A percentile compares a stretch with the other conserved stretches of the same genome.
Conservation (phyloP, 2,888 invertebrate species). For the Acanthoscelides obtectus region DNA sequence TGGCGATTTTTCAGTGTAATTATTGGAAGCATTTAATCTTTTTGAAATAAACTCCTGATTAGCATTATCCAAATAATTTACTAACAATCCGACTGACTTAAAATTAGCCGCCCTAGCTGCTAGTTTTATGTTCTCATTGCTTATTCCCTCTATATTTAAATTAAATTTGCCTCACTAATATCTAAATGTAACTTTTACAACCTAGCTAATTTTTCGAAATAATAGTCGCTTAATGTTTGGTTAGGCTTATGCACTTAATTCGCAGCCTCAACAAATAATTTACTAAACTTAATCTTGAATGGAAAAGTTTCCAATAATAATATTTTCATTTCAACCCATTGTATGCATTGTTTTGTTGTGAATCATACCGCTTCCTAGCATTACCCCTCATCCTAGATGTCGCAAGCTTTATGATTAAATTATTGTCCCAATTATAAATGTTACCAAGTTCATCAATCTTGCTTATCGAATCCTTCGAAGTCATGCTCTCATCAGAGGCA, state of each 20-base stretch:
- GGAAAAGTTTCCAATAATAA: background rate
- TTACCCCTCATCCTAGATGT: too few species aligned
- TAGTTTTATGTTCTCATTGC: background rate
- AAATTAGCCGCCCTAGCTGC: background rate
- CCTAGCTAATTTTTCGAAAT: background rate
- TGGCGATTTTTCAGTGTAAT: too few species aligned
- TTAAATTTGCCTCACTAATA: slow-evolving; percentile 1
- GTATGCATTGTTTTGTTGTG: too few species aligned
- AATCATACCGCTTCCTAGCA: too few species aligned
- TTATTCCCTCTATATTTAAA: background rate
- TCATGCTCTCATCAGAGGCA: too few species aligned
- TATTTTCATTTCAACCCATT: background rate
- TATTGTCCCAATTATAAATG: too few species aligned
- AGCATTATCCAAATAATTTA: slow-evolving; percentile 1
- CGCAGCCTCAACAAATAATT: slow-evolving; percentile 1
- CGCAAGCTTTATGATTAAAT: too few species aligned
- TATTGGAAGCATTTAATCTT: too few species aligned
- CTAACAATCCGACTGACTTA: background rate
- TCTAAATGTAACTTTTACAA: background rate
- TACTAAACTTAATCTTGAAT: background rate
- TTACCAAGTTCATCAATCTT: too few species aligned
- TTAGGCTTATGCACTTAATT: background rate
- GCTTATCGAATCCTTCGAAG: too few species aligned
- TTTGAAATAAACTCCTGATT: too few species aligned
- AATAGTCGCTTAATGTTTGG: background rate